Evolutionary conservation across 2,797 vertebrate genomes (phyloP), one percentile per base, ranked within the genome.

Genomic region (Sphaeramia orbicularis): DNA sequence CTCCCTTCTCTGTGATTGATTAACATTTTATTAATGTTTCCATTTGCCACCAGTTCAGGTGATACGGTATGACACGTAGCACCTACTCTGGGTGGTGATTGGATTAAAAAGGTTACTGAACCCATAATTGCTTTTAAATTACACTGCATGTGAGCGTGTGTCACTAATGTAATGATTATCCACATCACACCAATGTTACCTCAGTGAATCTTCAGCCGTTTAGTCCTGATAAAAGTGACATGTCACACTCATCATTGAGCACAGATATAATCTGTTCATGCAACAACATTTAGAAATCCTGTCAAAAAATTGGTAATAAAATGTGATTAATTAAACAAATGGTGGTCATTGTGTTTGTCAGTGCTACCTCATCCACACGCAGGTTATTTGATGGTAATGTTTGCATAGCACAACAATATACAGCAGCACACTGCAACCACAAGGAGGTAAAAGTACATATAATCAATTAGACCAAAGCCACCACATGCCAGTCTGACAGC

Each of bases 81-180:
- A 56, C 80, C 68, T 52, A 79, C 82, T 73, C 80, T 65, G 8
- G 86, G 82, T 85, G 84, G 85, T 86, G 84, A 88, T 86, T 87
- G 86, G 85, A 89, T 91, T 90, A 85, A 90, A 91, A 90, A 90
- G 89, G 88, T 91, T 89, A 87, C 77, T 66, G 83, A 90, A 90
- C 85, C 88, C 84, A 75, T 90, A 91, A 90, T 91, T 90, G 87
- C 87, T 92, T 92, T 91, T 92, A 88, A 91, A 92, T 92, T 88
- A 86, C 83, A 78, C 86, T 83, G 72, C 55, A 69, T 76, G 76
- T 69, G 72, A 91, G 71, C 66, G 56, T 15, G 74, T 84, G 85
- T 86, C 89, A 86, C 86, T 92, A 91, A 84, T 86, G 78, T 87
- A 85, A 90, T 89, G 86, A 88, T 91, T 87, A 89, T 90, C 77